phyloP scores from a whole-genome alignment of 2,888 invertebrate species.

The Eupithecia subumbrata region DNA sequence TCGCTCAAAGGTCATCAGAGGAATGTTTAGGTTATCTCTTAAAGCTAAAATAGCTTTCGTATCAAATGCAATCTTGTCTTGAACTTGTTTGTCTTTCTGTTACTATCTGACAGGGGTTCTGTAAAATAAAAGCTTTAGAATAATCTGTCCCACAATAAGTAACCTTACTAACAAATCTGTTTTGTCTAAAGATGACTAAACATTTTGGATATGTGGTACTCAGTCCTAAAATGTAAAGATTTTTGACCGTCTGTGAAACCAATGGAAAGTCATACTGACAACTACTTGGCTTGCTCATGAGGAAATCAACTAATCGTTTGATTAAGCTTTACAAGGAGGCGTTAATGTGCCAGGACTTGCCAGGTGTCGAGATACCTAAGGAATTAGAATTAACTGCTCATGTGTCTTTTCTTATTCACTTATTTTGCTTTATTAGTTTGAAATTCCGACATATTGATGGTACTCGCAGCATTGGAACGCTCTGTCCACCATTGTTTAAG shows the following conservation, averaged over 20 bases:
- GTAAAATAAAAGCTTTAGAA: not conserved
- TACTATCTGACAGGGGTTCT: not conserved
- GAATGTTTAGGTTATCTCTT: constrained; percentile 24
- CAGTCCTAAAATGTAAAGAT: not conserved
- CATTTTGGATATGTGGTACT: not conserved
- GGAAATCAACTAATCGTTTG: constrained; percentile 26
- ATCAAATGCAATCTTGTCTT: constrained; percentile 10
- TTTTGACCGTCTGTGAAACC: not conserved
- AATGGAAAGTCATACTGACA: constrained; percentile 16
- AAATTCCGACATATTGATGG: not conserved
- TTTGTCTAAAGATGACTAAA: not conserved
- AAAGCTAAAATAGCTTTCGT: constrained; percentile 17
- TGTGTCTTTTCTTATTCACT: not conserved
- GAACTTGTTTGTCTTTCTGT: not conserved
- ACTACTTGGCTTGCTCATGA: constrained; percentile 21
- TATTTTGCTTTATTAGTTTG: not conserved
- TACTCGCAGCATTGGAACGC: not conserved
- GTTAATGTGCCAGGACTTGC: constrained; percentile 30
- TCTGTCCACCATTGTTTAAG: not conserved
- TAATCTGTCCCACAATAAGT: not conserved
- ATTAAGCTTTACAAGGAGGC: constrained; percentile 23
- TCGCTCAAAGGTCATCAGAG: constrained; percentile 19
- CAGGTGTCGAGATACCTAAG: constrained; percentile 25
- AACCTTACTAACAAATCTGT: not conserved
- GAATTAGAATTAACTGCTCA: constrained; percentile 9